phyloP scores from a whole-genome alignment of 2,113 vertebrate species.

The Laticauda colubrina region DNA sequence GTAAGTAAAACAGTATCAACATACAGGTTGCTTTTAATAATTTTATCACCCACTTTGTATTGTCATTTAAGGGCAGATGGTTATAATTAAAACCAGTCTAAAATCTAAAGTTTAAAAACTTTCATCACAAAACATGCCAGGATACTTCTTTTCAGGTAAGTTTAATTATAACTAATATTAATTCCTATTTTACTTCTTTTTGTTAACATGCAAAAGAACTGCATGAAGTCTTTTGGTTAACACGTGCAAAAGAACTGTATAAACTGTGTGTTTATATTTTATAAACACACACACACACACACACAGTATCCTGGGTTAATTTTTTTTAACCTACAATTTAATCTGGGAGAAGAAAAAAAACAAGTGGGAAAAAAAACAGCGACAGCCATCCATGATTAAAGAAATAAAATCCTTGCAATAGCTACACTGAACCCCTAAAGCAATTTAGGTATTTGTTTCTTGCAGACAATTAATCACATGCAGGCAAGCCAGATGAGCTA shows the following conservation, averaged over 20 bases:
- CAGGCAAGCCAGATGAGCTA: constrained; percentile 84
- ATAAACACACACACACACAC: background rate
- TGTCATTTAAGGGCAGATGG: background rate
- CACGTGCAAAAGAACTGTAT: constrained; percentile 34
- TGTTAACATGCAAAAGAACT: constrained; percentile 43
- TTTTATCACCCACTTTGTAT: background rate
- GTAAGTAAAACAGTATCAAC: constrained; percentile 17
- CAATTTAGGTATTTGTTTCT: constrained; percentile 80
- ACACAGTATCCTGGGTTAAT: constrained; percentile 43
- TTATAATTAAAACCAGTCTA: constrained; percentile 39
- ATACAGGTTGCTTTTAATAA: constrained; percentile 5
- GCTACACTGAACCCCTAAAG: constrained; percentile 73
- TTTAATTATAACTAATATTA: constrained; percentile 26
- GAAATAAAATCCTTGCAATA: constrained; percentile 71
- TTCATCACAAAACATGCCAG: constrained; percentile 31
- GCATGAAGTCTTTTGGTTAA: constrained; percentile 19
- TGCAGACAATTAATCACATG: constrained; percentile 85
- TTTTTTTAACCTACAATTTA: constrained; percentile 44
- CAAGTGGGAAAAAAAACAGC: background rate
- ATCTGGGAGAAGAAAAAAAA: constrained; percentile 45
- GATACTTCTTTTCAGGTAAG: constrained; percentile 37
- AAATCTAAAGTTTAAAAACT: background rate
- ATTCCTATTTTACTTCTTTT: background rate
- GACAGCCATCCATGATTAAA: constrained; percentile 53
- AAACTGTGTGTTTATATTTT: constrained; percentile 23